These are phyloP conservation scores for Daubentonia madagascariensis DNA, from an alignment of 2,113 vertebrate species.

Conservation along the genomic window DNA sequence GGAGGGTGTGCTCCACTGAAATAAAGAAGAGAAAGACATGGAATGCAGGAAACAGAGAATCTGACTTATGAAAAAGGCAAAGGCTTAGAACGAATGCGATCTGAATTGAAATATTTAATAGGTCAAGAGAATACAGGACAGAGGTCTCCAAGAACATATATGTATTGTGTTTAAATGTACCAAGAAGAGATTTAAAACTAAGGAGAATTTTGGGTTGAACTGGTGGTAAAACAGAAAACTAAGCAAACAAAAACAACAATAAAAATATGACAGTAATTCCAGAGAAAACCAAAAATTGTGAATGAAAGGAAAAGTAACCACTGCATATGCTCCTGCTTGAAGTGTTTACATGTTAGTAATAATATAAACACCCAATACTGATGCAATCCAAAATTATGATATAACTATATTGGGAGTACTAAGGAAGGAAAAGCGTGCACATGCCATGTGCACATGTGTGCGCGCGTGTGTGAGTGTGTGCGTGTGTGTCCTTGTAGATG, in stretches of 20 bases:
- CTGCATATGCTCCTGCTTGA: background rate
- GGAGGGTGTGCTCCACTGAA: background rate
- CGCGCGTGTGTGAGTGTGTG: background rate
- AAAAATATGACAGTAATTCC: background rate
- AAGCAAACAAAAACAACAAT: background rate
- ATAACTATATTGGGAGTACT: background rate
- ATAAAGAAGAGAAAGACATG: background rate
- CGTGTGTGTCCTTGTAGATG: background rate
- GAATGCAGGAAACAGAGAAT: background rate
- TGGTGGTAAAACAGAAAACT: background rate
- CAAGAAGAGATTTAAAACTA: background rate
- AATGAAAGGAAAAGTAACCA: background rate
- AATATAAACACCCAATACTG: background rate
- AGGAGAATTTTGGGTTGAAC: background rate
- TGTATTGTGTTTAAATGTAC: background rate
- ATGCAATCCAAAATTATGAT: background rate
- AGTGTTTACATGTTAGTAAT: background rate
- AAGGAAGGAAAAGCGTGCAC: background rate
- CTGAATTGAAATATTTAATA: background rate
- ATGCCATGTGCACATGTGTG: accelerated
- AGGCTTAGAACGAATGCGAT: background rate
- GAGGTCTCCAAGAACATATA: background rate
- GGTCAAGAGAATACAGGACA: background rate
- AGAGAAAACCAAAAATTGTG: background rate
- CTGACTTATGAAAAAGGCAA: background rate